Evolutionary conservation across 2,797 vertebrate species (phyloP), one percentile per base, ranked within the genome.

Genomic region (Siniperca obscura): DNA sequence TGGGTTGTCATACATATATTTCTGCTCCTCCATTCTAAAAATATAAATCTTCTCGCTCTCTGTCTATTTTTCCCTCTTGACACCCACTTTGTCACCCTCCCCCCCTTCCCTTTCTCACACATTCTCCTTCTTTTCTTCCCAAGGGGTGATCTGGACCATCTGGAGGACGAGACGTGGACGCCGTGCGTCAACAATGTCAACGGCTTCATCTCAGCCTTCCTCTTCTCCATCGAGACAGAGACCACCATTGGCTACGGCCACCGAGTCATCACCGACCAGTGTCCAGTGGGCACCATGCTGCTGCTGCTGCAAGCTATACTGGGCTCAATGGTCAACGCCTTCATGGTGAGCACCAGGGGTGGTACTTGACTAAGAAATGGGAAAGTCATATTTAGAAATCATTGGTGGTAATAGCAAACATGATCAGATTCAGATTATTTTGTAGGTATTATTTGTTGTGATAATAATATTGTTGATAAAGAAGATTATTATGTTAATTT

Each of bases 311-410:
- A 99, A 72, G 98, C 98, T 88, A 99, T 99, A 85, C 94, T 99
- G 93, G 98, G 98, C 64, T 99, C 98, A 55, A 99, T 99, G 97
- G 98, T 99, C 91, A 99, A 99, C 1, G 98, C 98, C 86, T 99
- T 99, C 94, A 99, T 99, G 98, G 98, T 96, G 89, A 93, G 94
- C 57, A 56, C 1, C 2, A 1, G 36, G 16, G 14, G 42, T 42
- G 53, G 13, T 7, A 2, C 25, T 17, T 19, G 64, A 34, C 19
- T 50, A 14, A 60, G 38, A 60, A 1, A 52, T 1, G 1, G 55
- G 13, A 1, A 56, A 44, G 25, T 46, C 2, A 21, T 14, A 21
- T 67, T 44, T 40, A 38, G 36, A 70, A 65, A 53, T 57, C 14
- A 57, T 4, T 66, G 9, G 21, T n/a, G 21, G n/a, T 21, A 25